Evolutionary conservation across 1,140 invertebrate genomes (phyloP).

Genomic region (Pollicipes pollicipes): DNA sequence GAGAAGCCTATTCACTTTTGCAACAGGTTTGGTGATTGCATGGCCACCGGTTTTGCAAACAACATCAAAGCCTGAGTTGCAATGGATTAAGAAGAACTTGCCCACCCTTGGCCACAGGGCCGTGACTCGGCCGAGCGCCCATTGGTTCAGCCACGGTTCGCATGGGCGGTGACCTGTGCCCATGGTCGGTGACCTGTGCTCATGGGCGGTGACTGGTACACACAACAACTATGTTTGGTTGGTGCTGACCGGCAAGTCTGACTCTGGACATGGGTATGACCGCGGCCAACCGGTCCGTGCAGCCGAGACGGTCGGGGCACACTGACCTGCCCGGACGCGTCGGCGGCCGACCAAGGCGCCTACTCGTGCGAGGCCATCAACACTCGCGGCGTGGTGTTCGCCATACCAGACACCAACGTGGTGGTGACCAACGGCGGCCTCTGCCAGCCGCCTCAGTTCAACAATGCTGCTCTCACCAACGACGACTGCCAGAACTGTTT

Average conservation of each 20-base stretch:
- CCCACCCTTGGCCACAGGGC: too few relatives aligned
- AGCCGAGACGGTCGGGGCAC: conserved; percentile 33
- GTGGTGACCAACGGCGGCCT: conserved; percentile 38
- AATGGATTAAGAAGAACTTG: too few relatives aligned
- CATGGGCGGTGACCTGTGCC: too few relatives aligned
- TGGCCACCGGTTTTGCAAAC: too few relatives aligned
- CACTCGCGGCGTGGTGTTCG: conserved; percentile 60
- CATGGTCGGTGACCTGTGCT: too few relatives aligned
- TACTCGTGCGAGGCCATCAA: conserved; percentile 97
- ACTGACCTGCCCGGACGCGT: conserved; percentile 31
- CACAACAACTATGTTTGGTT: background rate
- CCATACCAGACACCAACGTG: conserved; percentile 75
- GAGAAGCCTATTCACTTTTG: too few relatives aligned
- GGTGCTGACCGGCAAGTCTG: too few relatives aligned
- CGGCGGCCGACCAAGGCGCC: conserved; percentile 65
- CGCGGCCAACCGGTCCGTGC: conserved; percentile 4
- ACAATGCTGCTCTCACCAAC: conserved; percentile 41
- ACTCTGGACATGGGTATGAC: background rate
- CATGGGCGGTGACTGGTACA: too few relatives aligned
- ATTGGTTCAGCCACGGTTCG: too few relatives aligned
- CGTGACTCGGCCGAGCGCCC: too few relatives aligned
- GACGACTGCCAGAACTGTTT: conserved; percentile 80
- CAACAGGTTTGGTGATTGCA: too few relatives aligned
- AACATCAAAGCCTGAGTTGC: too few relatives aligned
- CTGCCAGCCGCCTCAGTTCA: conserved; percentile 65